A percentile compares a stretch with the other conserved stretches of the same genome.
Conservation (phyloP, 2,797 vertebrate species). For the Gymnocypris eckloni region DNA sequence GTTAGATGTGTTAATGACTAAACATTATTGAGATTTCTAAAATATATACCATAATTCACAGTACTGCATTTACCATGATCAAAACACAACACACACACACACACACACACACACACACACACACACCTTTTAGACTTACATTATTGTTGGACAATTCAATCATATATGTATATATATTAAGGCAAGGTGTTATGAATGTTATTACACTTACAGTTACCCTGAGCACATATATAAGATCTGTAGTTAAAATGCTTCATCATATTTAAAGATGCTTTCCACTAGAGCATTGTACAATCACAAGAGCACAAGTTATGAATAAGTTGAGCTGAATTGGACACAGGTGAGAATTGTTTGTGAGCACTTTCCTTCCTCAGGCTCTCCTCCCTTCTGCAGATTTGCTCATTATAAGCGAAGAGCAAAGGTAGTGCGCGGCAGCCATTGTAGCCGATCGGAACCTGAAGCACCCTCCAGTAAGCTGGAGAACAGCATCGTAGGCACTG, state of each 20-base stretch:
- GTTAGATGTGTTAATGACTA: neutral
- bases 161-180: neutral
- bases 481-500: conserved; percentile 59
- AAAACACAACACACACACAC: neutral
- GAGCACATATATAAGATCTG: neutral
- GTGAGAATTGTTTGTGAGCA: conserved; percentile 70
- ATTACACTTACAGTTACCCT: neutral
- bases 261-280: neutral
- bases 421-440: conserved; percentile 81
- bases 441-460: conserved; percentile 84
- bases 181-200: neutral
- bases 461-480: conserved; percentile 75
- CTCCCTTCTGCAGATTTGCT: conserved; percentile 75
- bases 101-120: too few species aligned
- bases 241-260: neutral
- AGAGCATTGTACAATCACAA: neutral
- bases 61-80: neutral
- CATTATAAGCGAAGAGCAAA: conserved; percentile 76
- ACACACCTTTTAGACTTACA: neutral
- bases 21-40: neutral
- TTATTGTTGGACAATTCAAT: neutral
- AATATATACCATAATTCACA: neutral
- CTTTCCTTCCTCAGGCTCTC: conserved; percentile 65
- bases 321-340: conserved; percentile 58
- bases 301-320: conserved; percentile 53